A percentile compares a stretch with the other conserved stretches of the same genome.
phyloP scores from a whole-genome alignment of 2,797 vertebrate genomes.

The Chaetophractus vellerosus region DNA sequence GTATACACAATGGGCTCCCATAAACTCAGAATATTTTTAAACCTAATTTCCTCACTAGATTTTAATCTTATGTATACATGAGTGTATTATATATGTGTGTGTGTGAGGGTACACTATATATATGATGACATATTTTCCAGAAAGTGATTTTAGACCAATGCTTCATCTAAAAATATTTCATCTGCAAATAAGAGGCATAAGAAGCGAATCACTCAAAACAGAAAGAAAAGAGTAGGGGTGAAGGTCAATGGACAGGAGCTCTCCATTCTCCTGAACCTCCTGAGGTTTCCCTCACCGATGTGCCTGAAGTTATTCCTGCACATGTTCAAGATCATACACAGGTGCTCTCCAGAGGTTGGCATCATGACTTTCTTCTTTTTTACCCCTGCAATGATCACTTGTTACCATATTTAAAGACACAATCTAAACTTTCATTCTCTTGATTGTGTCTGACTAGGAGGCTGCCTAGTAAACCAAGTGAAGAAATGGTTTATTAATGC shows the following conservation, averaged over 20 bases:
- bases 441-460: neutral
- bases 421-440: constrained; percentile 34
- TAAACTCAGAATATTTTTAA: constrained; percentile 28
- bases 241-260: neutral
- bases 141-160: neutral
- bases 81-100: too few relatives aligned
- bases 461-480: neutral
- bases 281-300: fast-evolving
- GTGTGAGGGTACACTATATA: neutral
- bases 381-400: neutral
- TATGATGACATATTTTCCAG: neutral
- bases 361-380: neutral
- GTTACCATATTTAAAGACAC: neutral
- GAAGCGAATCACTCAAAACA: neutral
- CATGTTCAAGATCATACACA: neutral
- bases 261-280: neutral
- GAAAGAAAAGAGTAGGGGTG: neutral
- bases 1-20: too few relatives aligned
- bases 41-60: neutral
- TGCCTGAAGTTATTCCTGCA: too few relatives aligned
- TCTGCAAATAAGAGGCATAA: neutral
- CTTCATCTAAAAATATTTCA: neutral
- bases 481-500: neutral
- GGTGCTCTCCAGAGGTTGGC: neutral
- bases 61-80: neutral